These are phyloP conservation scores for Pyrocoelia pectoralis DNA, from an alignment of 2,888 invertebrate species.

Conservation along the genomic window DNA sequence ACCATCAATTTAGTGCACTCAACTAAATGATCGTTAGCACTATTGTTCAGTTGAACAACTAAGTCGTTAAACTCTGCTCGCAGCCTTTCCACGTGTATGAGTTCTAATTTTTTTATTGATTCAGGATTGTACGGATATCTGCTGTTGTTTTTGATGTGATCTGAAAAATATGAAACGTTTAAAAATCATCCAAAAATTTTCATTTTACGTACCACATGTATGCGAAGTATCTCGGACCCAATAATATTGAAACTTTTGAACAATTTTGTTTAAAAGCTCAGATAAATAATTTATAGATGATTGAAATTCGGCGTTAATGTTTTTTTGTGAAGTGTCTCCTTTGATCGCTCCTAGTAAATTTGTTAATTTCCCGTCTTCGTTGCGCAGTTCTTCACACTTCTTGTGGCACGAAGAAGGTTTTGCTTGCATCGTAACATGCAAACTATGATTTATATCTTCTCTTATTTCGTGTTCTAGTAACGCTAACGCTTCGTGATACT, in stretches of 20 bases:
- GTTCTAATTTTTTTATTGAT: conserved; percentile 40
- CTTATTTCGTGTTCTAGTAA: conserved; percentile 8
- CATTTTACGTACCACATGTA: background rate
- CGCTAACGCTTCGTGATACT: conserved; percentile 9
- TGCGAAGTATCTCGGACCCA: background rate
- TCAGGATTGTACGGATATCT: background rate
- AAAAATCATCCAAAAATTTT: background rate
- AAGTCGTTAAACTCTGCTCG: conserved; percentile 44
- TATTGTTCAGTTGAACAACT: conserved; percentile 40
- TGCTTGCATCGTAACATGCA: background rate
- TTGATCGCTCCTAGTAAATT: background rate
- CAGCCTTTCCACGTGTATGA: conserved; percentile 33
- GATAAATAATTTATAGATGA: background rate
- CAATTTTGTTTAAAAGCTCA: background rate
- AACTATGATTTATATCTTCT: conserved; percentile 7
- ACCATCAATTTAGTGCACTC: conserved; percentile 40
- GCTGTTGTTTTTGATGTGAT: background rate
- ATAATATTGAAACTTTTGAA: background rate
- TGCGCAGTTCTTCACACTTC: too few relatives aligned
- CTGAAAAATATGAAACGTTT: background rate
- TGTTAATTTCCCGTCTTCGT: background rate
- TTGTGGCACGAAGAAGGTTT: too few relatives aligned
- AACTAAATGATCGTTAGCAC: conserved; percentile 39
- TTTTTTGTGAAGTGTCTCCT: background rate
- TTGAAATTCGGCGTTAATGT: background rate